Evolutionary conservation across 2,888 invertebrate genomes (phyloP), one percentile per base, ranked within the genome.

Genomic region (Zygothrica quintamaculata): DNA sequence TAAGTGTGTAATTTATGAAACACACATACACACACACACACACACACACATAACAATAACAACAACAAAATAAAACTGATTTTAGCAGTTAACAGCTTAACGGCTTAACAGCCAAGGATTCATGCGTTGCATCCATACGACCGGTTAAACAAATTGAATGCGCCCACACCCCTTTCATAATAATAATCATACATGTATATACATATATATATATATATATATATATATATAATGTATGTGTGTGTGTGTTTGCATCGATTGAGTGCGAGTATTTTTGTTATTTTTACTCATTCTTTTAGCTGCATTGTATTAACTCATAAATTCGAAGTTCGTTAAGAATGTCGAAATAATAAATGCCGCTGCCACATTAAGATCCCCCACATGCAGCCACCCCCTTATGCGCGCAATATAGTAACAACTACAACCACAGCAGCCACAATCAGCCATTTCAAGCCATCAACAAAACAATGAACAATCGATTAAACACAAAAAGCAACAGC

Each of bases 291-390:
- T 74, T 72, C 72, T 58, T 73, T 62, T 22, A 5, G 18, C 18
- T 58, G 71, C 62, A 58, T 84, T 86, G 86, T 80, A 80, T 84
- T 84, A 80, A 80, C 87, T 81, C 89, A 89, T 89, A 88, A 88
- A 88, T 89, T 88, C 79, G 43, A 77, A 68, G 76, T 87, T 82
- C 84, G 79, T 89, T 88, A 82, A 88, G 88, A 88, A 86, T 88
- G 88, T 86, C 85, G 88, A 88, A 88, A 86, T 79, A 85, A 88
- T 86, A 81, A 89, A 88, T 85, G 84, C 84, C 77, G 74, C 77
- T 84, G 76, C 78, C 82, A 80, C 74, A 79, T 87, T 86, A 86
- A 81, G 84, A 61, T 56, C 44, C 77, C 31, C 74, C 58, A 47
- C 66, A 61, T 6, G 26, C 26, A 26, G 26, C 26, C 26, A 8